Evolutionary conservation across 2,797 vertebrate genomes (phyloP).

Genomic region (Spinibarbus caldwelli): DNA sequence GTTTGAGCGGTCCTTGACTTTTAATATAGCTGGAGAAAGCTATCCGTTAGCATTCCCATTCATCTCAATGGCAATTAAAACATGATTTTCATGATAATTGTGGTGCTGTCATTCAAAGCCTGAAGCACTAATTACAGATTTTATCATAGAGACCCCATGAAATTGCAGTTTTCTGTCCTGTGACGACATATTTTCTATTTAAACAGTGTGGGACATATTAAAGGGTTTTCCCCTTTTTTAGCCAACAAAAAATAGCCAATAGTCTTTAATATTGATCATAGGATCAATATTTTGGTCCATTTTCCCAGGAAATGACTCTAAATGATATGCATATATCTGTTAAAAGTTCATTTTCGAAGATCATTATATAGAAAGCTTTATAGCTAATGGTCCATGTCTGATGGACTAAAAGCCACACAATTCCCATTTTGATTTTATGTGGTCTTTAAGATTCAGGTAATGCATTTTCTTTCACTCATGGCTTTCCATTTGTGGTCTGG

Average conservation of each 20-base stretch:
- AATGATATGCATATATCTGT: background rate
- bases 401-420: background rate
- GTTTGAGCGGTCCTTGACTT: background rate
- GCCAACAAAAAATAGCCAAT: background rate
- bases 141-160: background rate
- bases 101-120: background rate
- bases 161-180: background rate
- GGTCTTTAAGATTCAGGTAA: background rate
- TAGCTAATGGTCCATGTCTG: background rate
- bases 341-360: background rate
- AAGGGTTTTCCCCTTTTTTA: background rate
- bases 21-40: background rate
- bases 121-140: background rate
- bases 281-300: background rate
- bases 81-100: background rate
- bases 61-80: background rate
- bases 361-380: background rate
- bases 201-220: background rate
- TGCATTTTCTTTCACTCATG: background rate
- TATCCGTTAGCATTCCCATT: background rate
- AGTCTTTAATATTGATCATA: background rate
- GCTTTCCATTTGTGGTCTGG: conserved; percentile 2
- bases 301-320: background rate
- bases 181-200: background rate
- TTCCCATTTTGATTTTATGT: background rate